Base-by-base conservation (phyloP, 2,113 vertebrate genomes). In the Ochotona princeps region DNA sequence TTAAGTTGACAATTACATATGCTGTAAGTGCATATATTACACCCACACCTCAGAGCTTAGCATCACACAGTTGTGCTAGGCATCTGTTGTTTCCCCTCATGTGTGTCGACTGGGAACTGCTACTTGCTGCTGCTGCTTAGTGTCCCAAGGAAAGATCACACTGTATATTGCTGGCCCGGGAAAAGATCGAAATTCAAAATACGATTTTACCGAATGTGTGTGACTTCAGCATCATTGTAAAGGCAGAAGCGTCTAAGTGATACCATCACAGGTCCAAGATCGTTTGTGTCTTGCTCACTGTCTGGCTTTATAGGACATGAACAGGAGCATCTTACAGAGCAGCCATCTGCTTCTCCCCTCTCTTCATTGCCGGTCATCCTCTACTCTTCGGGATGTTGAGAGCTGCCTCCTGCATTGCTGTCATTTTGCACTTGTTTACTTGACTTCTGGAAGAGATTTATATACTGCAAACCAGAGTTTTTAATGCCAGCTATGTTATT, bases 391-490 rank as follows among this genome's bases (percentile, higher is more conserved):
- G 0, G 65, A 26, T 75, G 3, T 75, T 74, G 35, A 51, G 90
- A 89, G 67, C 17, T 57, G 13, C 21, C 8, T 79, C 2, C 15
- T n/a, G 8, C 8, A 65, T 47, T 70, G 8, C 51, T 69, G 81
- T 2, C 89, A 26, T 57, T 78, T 73, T 90, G 57, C 76, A 69
- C 87, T 90, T 69, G 66, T 63, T 44, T 65, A 47, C 75, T 89
- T 73, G 47, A 78, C 2, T 73, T 93, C 66, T 63, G n/a, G 47
- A 89, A 82, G 21, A 57, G 32, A 15, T 15, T 76, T 80, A 83
- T 83, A 67, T 73, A 49, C 60, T 69, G 14, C 72, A 14, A 13
- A 21, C 57, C 51, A 30, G 18, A 10, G 2, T 65, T 85, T 61
- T 21, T 49, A 57, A 28, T 18, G 23, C 28, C 78, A 47, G 21